Evolutionary conservation across 2,888 invertebrate genomes (phyloP).

Genomic region (Calameuta pallipes): DNA sequence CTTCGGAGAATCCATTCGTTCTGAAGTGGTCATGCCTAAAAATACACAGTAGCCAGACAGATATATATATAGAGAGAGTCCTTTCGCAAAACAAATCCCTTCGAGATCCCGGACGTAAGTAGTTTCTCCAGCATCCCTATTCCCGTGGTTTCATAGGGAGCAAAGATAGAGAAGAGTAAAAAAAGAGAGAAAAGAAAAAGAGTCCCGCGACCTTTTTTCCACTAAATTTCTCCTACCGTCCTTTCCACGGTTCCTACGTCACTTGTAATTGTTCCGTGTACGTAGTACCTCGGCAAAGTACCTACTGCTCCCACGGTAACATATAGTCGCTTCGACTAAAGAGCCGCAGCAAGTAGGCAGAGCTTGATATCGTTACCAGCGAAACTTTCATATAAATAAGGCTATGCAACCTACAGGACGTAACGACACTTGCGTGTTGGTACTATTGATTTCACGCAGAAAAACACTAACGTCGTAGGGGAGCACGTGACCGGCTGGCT

Average conservation of each 20-base stretch:
- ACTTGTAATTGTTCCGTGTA: neutral
- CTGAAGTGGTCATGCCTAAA: neutral
- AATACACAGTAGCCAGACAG: neutral
- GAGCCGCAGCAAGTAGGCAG: too few species aligned
- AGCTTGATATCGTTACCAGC: too few species aligned
- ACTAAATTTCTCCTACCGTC: neutral
- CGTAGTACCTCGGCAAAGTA: neutral
- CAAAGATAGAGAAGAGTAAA: neutral
- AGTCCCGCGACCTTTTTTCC: neutral
- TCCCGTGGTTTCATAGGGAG: neutral
- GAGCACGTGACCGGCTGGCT: neutral
- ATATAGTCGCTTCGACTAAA: neutral
- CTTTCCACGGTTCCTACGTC: neutral
- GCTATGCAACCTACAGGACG: neutral
- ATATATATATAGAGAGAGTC: neutral
- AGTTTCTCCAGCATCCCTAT: neutral
- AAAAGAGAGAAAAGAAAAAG: neutral
- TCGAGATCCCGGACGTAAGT: neutral
- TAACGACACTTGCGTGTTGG: neutral
- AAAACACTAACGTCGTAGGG: neutral
- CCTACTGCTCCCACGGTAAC: too few species aligned
- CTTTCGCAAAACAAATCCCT: neutral
- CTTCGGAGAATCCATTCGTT: neutral
- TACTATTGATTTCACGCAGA: neutral
- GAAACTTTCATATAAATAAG: neutral